Evolutionary conservation across 92 coral and sea anemone genomes (phyloP), one percentile per base, ranked within the genome.

Genomic region (Zoanthus solanderi): DNA sequence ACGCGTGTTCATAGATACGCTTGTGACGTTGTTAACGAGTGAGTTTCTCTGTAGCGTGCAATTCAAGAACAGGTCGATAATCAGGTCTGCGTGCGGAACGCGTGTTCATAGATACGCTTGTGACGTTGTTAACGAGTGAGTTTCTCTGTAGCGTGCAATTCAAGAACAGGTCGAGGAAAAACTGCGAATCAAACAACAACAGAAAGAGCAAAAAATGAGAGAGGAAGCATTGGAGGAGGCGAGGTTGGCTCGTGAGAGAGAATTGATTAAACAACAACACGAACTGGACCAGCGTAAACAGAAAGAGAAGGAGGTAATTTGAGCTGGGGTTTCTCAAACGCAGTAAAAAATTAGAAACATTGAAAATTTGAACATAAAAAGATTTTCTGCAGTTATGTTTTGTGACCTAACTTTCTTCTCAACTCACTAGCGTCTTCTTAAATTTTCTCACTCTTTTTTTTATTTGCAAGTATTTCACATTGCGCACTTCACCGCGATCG

Each of bases 141-240:
- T 1, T 45, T 3, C 28, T 32, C 12, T 78, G 34, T 61, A 97
- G 99, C 98, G 90, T 71, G 99, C 99, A 52, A 94, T 97, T 71
- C 94, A 95, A 83, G 97, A 92, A 58, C 99, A 97, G 87, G 99
- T 97, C 5, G 98, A 97, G 63, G 99, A 95, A 79, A 96, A 96
- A 69, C 92, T 96, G 54, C 89, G 98, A 32, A 86, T 83, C 67
- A 97, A 95, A 54, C 97, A 87, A 61, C 90, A 88, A 61, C 98
- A 97, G 83, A 90, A 87, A 85, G 99, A 95, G 52, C 90, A 84
- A 75, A 93, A 93, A 45, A 78, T 93, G 69, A 78, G 83, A 69
- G 98, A 97, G 37, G 99, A 97, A 79, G 98, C 99, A 0, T 74
- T 91, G 68, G 98, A 95, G 67, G 98, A 97, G 67, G 95, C 91